Evolutionary conservation across 1,140 invertebrate genomes (phyloP).

Genomic region (Drosophila burlai): DNA sequence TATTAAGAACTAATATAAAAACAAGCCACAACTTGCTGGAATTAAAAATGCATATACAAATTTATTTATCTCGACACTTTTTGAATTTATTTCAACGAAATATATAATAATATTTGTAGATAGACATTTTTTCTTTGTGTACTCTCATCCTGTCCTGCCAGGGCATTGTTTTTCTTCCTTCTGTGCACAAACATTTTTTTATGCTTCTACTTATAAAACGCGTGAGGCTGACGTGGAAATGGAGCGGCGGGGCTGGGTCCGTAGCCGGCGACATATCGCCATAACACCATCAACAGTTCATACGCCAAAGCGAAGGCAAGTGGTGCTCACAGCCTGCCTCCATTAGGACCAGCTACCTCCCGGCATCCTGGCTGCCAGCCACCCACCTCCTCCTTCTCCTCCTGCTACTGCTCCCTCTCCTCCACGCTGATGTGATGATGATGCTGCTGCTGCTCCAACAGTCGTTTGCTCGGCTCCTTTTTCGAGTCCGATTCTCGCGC

Average conservation of each 20-base stretch:
- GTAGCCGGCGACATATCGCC: conserved; percentile 77
- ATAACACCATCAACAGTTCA: conserved; percentile 83
- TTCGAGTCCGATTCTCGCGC: conserved; percentile 75
- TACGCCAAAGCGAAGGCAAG: conserved; percentile 55
- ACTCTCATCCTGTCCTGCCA: conserved; percentile 31
- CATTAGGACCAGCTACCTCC: conserved; percentile 3
- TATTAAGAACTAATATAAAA: too few relatives aligned
- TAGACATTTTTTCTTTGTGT: conserved; percentile 18
- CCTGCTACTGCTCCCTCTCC: conserved; percentile 10
- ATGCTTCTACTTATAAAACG: conserved; percentile 71
- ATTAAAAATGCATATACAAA: neutral
- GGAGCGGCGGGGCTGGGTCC: conserved; percentile 30
- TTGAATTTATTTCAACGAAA: neutral
- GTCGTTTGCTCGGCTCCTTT: conserved; percentile 55
- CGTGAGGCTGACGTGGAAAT: conserved; percentile 23
- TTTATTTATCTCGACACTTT: neutral
- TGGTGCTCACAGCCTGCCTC: conserved; percentile 33
- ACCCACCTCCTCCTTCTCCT: conserved; percentile 19
- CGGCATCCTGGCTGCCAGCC: conserved; percentile 19
- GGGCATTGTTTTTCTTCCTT: conserved; percentile 60
- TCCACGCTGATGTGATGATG: conserved; percentile 13
- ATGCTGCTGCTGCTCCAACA: conserved; percentile 46
- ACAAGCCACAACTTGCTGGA: too few relatives aligned
- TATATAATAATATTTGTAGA: neutral
- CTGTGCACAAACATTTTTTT: conserved; percentile 73